Conservation (phyloP, 64 coral and sea anemone species). For the Hydrozoanthus tunicans region DNA sequence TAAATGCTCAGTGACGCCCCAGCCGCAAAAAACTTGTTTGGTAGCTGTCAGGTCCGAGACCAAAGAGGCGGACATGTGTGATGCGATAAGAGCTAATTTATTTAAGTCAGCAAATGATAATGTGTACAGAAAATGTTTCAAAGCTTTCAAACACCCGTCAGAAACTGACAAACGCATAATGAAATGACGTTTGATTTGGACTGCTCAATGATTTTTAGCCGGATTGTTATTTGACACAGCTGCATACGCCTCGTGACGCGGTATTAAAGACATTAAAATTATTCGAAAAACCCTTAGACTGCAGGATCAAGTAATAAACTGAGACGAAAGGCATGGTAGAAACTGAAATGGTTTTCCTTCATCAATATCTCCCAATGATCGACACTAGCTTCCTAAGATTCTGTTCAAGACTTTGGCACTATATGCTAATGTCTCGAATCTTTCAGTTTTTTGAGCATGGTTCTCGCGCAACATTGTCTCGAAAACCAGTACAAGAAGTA, state of each 20-base stretch:
- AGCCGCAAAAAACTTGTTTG: background rate
- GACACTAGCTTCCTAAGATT: background rate
- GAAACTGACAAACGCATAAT: slow-evolving; percentile 7
- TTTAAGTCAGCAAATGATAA: slow-evolving; percentile 2
- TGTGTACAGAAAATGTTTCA: slow-evolving; percentile 50
- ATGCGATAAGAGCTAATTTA: slow-evolving; percentile 52
- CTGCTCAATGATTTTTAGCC: background rate
- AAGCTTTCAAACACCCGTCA: slow-evolving; percentile 29
- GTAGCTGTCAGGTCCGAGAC: slow-evolving; percentile 28
- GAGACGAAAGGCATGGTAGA: slow-evolving; percentile 2
- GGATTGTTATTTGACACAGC: background rate
- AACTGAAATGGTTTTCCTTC: slow-evolving; percentile 4
- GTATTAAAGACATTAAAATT: background rate
- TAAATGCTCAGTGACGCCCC: slow-evolving; percentile 31
- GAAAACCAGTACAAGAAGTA: background rate
- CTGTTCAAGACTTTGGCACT: slow-evolving; percentile 20
- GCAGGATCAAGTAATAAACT: background rate
- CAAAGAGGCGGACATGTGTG: slow-evolving; percentile 30
- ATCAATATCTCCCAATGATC: background rate
- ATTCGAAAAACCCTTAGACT: background rate
- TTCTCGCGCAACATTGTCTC: background rate
- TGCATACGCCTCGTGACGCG: background rate
- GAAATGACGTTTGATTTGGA: background rate
- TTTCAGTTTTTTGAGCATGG: background rate
- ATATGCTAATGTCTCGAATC: slow-evolving; percentile 20